Conservation (phyloP, 2,888 invertebrate species). For the Macroteleia sp. region DNA sequence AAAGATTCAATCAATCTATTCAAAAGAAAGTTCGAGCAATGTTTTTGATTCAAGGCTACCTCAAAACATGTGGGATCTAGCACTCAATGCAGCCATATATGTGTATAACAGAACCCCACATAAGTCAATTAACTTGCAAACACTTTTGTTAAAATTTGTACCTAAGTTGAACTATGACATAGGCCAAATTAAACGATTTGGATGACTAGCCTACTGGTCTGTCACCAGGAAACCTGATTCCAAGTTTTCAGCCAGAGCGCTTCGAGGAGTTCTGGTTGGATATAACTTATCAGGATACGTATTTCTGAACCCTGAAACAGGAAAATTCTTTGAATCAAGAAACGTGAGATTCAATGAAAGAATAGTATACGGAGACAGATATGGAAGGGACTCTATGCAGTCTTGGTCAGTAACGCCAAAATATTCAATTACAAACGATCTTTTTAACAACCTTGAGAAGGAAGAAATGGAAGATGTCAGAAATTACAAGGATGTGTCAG, state of each 20-base stretch:
- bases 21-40: background rate
- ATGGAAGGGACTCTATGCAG: conserved; percentile 33
- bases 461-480: no score
- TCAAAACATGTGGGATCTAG: background rate
- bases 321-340: conserved; percentile 1
- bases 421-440: no score
- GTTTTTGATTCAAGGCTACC: background rate
- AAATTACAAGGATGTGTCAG: no score
- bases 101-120: background rate
- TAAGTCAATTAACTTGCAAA: conserved; percentile 70
- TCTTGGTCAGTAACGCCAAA: no score
- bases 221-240: conserved; percentile 24
- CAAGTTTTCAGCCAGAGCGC: background rate
- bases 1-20: background rate
- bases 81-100: background rate
- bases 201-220: conserved; percentile 53
- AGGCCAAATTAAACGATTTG: conserved; percentile 48
- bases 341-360: background rate
- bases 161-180: conserved; percentile 40
- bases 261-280: background rate
- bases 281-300: background rate
- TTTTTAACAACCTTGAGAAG: no score
- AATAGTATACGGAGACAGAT: conserved; percentile 57
- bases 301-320: background rate
- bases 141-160: conserved; percentile 48